Evolutionary conservation across 2,888 invertebrate genomes (phyloP).

Genomic region (Alviniconcha strummeri): DNA sequence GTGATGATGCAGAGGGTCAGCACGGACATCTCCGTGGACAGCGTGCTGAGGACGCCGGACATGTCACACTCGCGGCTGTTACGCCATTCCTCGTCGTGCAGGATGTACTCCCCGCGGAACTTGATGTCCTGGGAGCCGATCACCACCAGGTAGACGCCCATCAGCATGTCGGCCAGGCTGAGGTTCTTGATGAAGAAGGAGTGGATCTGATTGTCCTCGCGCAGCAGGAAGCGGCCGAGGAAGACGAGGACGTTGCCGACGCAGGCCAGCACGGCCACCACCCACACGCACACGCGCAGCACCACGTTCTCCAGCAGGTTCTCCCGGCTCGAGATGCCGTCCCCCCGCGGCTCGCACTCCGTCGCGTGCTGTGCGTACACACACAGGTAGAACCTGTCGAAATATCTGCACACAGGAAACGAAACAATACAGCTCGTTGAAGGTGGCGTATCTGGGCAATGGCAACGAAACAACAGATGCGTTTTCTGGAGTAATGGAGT

Average conservation of each 20-base stretch:
- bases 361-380: constrained; percentile 41
- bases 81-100: constrained; percentile 78
- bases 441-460: too few species aligned
- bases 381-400: constrained; percentile 52
- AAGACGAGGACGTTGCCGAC: constrained; percentile 78
- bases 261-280: constrained; percentile 78
- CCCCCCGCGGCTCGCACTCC: constrained; percentile 48
- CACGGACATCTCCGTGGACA: constrained; percentile 52
- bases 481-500: too few species aligned
- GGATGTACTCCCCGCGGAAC: constrained; percentile 77
- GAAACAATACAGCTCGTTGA: not conserved
- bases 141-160: constrained; percentile 79
- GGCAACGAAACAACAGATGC: too few species aligned
- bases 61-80: constrained; percentile 77
- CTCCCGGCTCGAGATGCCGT: constrained; percentile 52
- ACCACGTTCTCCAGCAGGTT: constrained; percentile 50
- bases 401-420: constrained; percentile 43
- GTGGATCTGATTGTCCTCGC: constrained; percentile 51
- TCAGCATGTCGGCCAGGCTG: constrained; percentile 79
- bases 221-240: constrained; percentile 75
- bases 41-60: constrained; percentile 75
- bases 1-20: constrained; percentile 51
- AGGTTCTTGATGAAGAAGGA: constrained; percentile 79
- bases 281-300: constrained; percentile 77
- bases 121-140: constrained; percentile 78